These are phyloP conservation scores for Subanguina moxae DNA, from an alignment of 1,140 invertebrate species.

Conservation along the genomic window DNA sequence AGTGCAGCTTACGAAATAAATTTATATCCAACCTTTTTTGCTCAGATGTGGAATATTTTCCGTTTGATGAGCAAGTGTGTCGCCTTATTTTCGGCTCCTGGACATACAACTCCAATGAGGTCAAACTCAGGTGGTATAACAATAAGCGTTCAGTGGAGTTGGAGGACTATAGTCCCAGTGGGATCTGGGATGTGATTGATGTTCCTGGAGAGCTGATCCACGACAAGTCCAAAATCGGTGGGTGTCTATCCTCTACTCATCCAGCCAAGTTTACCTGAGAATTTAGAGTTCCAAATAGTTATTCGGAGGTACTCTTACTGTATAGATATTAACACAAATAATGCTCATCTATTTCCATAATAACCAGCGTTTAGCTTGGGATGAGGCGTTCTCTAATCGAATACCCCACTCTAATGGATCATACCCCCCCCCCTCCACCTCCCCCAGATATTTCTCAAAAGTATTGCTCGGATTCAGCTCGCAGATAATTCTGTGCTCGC, in stretches of 20 bases:
- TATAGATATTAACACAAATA: constrained; percentile 8
- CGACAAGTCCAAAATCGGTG: constrained; percentile 48
- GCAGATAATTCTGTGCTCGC: no score
- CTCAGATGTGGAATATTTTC: constrained; percentile 77
- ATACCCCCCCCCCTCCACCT: no score
- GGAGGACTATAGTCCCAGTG: constrained; percentile 85
- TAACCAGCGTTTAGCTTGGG: no score
- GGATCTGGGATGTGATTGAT: constrained; percentile 97
- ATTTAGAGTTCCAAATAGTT: constrained; percentile 47
- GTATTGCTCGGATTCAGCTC: no score
- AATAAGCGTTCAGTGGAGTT: constrained; percentile 34
- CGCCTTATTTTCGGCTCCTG: constrained; percentile 75
- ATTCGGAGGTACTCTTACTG: constrained; percentile 60
- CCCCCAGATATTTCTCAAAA: no score
- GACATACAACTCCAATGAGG: constrained; percentile 33
- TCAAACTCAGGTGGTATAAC: constrained; percentile 32
- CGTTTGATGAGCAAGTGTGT: constrained; percentile 78
- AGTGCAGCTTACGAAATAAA: no score
- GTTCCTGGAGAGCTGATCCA: constrained; percentile 75
- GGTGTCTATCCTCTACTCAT: no score
- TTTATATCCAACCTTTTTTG: no score
- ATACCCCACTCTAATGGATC: no score
- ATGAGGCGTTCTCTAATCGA: no score
- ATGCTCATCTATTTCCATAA: no score
- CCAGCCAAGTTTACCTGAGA: no score